Percentiles rank a stretch among this genome's conserved stretches.
Conservation (phyloP, 2,797 vertebrate genomes). For the Streptopelia turtur region DNA sequence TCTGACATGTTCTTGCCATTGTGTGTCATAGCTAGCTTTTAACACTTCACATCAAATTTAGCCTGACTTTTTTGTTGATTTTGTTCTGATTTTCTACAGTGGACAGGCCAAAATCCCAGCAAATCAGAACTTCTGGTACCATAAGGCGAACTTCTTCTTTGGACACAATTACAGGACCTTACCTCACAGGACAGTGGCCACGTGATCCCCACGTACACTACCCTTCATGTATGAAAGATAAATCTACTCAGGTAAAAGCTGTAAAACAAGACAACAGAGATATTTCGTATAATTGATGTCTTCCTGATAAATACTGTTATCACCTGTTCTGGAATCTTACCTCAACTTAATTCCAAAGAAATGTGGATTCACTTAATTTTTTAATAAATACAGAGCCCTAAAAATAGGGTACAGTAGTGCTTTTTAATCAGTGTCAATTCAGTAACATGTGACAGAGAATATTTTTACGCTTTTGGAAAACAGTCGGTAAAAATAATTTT, state of each 20-base stretch:
- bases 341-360: neutral
- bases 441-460: neutral
- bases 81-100: conserved; percentile 76
- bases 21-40: conserved; percentile 48
- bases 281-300: neutral
- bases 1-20: conserved; percentile 27
- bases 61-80: conserved; percentile 53
- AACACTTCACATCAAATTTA: conserved; percentile 28
- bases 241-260: conserved; percentile 93
- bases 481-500: neutral
- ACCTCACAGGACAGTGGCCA: conserved; percentile 97
- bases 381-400: neutral
- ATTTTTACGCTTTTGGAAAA: neutral
- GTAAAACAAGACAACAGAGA: conserved; percentile 9
- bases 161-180: conserved; percentile 94
- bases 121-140: conserved; percentile 86
- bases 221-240: conserved; percentile 96
- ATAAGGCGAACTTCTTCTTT: conserved; percentile 92
- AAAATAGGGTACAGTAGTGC: neutral
- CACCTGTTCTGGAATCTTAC: neutral
- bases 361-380: neutral
- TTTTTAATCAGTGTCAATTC: neutral
- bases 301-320: neutral
- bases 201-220: conserved; percentile 90
- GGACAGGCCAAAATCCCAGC: conserved; percentile 90